Conservation (phyloP, 2,113 vertebrate species). For the Vireo altiloquus region DNA sequence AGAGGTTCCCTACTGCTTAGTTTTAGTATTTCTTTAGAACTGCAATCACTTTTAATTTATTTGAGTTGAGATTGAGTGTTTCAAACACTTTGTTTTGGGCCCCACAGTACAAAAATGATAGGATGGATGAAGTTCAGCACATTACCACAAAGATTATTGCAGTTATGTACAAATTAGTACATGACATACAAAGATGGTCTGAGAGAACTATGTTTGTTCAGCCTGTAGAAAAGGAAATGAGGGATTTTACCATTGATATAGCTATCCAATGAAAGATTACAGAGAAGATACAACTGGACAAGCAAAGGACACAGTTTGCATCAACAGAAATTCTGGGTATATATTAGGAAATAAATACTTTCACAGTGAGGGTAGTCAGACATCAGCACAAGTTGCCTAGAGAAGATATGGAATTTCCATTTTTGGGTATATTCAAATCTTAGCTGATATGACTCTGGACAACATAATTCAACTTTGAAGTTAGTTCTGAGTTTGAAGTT, state of each 20-base stretch:
- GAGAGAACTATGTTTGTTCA: not conserved
- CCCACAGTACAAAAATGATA: not conserved
- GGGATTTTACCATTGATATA: not conserved
- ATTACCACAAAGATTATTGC: not conserved
- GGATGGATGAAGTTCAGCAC: not conserved
- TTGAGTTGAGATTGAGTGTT: not conserved
- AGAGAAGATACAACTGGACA: not conserved
- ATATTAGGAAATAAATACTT: not conserved
- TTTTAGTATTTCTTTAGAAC: not conserved
- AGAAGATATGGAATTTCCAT: not conserved
- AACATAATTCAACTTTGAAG: not conserved
- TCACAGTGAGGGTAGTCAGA: not conserved
- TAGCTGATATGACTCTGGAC: not conserved
- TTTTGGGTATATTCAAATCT: not conserved
- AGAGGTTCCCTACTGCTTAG: not conserved
- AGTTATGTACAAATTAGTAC: not conserved
- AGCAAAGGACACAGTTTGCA: not conserved
- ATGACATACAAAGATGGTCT: not conserved
- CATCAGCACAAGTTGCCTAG: not conserved
- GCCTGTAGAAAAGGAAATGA: not conserved
- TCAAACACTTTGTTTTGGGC: not conserved
- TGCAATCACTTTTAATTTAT: not conserved
- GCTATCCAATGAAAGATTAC: not conserved
- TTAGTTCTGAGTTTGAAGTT: not conserved
- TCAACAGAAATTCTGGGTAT: not conserved